Percentiles rank a stretch among this genome's conserved stretches.
phyloP scores from a whole-genome alignment of 2,113 vertebrate genomes.

The Apus apus region DNA sequence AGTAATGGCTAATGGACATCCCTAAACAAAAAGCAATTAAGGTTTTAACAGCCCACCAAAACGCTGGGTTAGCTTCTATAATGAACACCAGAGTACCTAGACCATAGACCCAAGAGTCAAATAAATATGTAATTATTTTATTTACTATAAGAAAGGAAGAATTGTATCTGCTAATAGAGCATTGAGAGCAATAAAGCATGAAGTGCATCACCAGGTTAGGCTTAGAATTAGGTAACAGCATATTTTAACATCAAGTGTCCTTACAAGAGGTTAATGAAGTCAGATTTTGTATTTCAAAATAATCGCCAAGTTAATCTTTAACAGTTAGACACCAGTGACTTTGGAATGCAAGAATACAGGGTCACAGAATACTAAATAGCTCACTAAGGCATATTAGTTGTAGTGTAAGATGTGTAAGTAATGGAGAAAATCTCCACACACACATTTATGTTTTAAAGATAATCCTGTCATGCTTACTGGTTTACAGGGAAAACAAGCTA shows the following conservation, averaged over 20 bases:
- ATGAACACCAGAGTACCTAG: not conserved
- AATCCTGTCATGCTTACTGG: not conserved
- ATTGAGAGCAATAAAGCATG: not conserved
- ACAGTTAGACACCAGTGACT: not conserved
- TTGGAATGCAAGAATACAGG: not conserved
- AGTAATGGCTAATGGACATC: not conserved
- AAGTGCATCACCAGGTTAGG: not conserved
- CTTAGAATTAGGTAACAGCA: not conserved
- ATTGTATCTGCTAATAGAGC: not conserved
- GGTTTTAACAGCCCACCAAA: not conserved
- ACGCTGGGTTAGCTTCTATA: not conserved
- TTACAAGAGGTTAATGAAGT: conserved; percentile 43
- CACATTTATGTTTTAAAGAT: not conserved
- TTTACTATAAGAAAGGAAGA: not conserved
- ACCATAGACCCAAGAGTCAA: not conserved
- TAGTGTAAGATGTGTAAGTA: not conserved
- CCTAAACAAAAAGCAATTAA: not conserved
- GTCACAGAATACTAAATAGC: not conserved
- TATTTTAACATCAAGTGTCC: not conserved
- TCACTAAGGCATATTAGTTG: not conserved
- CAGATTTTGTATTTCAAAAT: not conserved
- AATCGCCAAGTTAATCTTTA: not conserved
- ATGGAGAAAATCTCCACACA: not conserved
- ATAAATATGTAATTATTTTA: not conserved
- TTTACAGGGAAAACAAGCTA: not conserved